A percentile compares a stretch with the other conserved stretches of the same genome.
Evolutionary conservation across 1,140 invertebrate species (phyloP).

Genomic region (Charaxes varanes): DNA sequence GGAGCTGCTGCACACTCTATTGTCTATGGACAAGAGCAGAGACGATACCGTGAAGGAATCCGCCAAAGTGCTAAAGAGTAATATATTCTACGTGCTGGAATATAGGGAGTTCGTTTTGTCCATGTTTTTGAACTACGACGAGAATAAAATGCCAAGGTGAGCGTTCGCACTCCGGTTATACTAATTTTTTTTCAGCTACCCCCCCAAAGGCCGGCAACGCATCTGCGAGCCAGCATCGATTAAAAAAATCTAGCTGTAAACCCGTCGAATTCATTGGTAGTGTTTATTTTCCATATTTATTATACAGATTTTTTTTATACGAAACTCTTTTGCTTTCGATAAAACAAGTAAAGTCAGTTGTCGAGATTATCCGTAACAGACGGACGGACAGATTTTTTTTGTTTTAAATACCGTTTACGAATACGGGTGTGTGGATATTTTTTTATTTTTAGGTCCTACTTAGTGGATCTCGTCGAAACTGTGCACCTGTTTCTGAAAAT

Average conservation of each 20-base stretch:
- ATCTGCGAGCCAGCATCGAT: too few species aligned
- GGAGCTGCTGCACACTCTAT: slow-evolving; percentile 84
- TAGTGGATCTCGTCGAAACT: slow-evolving; percentile 91
- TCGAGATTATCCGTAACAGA: too few species aligned
- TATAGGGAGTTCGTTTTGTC: slow-evolving; percentile 92
- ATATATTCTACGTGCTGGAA: slow-evolving; percentile 95
- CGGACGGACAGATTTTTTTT: too few species aligned
- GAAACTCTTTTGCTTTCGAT: too few species aligned
- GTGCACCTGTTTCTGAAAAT: slow-evolving; percentile 95
- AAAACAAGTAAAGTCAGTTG: too few species aligned
- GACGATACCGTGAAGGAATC: slow-evolving; percentile 82
- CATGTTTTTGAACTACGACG: slow-evolving; percentile 87
- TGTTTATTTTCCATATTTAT: too few species aligned
- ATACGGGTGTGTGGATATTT: too few species aligned
- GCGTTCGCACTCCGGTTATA: too few species aligned
- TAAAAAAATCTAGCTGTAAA: too few species aligned
- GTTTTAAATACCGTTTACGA: slow-evolving; percentile 5
- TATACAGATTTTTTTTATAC: too few species aligned
- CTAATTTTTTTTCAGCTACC: not conserved
- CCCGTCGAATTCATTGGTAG: too few species aligned
- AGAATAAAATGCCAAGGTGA: slow-evolving; percentile 90
- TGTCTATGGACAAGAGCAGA: slow-evolving; percentile 84
- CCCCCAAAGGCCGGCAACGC: too few species aligned
- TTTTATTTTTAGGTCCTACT: slow-evolving; percentile 82
- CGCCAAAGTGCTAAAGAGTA: slow-evolving; percentile 90